Conservation (phyloP, 1,140 invertebrate genomes). For the Epicauta chinensis region DNA sequence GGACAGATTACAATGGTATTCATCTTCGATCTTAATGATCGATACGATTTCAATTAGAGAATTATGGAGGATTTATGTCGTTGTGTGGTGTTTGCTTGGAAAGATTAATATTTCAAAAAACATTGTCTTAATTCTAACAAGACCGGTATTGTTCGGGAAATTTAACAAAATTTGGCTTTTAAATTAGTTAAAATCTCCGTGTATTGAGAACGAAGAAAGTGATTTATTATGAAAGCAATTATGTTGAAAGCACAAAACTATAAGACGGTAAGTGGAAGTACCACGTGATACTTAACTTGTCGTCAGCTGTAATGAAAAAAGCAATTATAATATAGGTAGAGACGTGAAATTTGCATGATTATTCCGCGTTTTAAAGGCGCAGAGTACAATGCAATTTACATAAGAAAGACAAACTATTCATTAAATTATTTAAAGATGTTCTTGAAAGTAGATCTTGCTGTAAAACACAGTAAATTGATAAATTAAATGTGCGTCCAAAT, state of each 20-base stretch:
- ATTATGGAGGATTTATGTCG: too few relatives aligned
- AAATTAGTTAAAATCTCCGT: too few relatives aligned
- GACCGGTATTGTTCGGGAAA: too few relatives aligned
- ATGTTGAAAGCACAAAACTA: constrained; percentile 2
- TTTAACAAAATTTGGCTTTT: too few relatives aligned
- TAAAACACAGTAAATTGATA: constrained; percentile 25
- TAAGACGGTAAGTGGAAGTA: too few relatives aligned
- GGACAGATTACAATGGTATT: too few relatives aligned
- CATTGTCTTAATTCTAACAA: too few relatives aligned
- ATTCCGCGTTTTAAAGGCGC: constrained; percentile 36
- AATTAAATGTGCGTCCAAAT: not conserved
- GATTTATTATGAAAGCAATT: constrained; percentile 17
- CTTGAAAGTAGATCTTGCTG: constrained; percentile 24
- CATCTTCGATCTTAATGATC: too few relatives aligned
- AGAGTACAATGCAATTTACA: constrained; percentile 38
- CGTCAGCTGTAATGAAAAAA: constrained; percentile 22
- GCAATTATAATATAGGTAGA: constrained; percentile 32
- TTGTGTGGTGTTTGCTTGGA: too few relatives aligned
- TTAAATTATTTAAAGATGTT: not conserved
- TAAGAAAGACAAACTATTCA: constrained; percentile 26
- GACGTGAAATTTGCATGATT: constrained; percentile 39
- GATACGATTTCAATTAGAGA: too few relatives aligned
- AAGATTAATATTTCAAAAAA: too few relatives aligned
- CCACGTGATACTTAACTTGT: constrained; percentile 11
- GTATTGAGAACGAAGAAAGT: too few relatives aligned